phyloP scores from a whole-genome alignment of 2,888 invertebrate species.

The Leuctra nigra region DNA sequence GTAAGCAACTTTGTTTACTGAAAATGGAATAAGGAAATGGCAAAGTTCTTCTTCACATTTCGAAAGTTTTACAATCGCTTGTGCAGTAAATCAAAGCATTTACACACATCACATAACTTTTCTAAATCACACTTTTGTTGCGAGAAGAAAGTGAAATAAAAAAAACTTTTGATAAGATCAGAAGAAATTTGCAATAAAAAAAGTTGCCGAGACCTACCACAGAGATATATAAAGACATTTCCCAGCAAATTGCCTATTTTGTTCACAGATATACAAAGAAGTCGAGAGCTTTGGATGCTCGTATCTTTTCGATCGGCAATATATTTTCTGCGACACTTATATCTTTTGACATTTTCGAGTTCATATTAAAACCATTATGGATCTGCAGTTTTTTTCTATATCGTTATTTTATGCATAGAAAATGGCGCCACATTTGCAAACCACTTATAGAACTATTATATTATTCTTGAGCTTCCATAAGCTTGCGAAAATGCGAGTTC shows the following conservation, averaged over 20 bases:
- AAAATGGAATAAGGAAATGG: too few species aligned
- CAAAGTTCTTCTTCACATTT: too few species aligned
- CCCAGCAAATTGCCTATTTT: slow-evolving; percentile 16
- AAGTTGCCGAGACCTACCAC: not conserved
- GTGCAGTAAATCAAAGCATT: slow-evolving; percentile 7
- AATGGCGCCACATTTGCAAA: not conserved
- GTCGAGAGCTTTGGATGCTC: not conserved
- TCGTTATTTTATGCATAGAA: slow-evolving; percentile 26
- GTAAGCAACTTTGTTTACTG: too few species aligned
- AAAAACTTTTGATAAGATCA: slow-evolving; percentile 8
- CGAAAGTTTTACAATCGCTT: too few species aligned
- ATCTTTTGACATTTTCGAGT: slow-evolving; percentile 11
- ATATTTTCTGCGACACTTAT: not conserved
- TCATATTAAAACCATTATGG: slow-evolving; percentile 17
- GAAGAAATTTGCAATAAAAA: slow-evolving; percentile 12
- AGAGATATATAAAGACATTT: not conserved
- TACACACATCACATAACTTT: slow-evolving; percentile 6
- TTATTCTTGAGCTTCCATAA: slow-evolving; percentile 5
- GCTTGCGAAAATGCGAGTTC: not conserved
- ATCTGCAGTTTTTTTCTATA: slow-evolving; percentile 18
- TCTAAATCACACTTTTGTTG: slow-evolving; percentile 5
- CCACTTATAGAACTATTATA: slow-evolving; percentile 15
- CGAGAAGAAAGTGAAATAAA: slow-evolving; percentile 17
- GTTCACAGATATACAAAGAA: not conserved
- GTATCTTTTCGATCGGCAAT: slow-evolving; percentile 14